phyloP scores from a whole-genome alignment of 2,113 vertebrate species.

The Campylomormyrus numenius region DNA sequence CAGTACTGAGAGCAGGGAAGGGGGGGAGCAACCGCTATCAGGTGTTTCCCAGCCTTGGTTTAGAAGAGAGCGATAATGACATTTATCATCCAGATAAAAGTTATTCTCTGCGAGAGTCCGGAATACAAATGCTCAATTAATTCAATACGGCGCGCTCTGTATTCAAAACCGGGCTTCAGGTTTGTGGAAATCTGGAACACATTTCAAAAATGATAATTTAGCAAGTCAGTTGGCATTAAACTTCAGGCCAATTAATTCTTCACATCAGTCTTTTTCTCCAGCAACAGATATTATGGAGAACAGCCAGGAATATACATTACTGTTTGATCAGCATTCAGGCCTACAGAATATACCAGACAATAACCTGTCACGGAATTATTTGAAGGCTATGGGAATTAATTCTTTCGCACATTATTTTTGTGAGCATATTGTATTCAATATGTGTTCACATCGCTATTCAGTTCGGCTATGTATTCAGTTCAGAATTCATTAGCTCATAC shows the following conservation, averaged over 20 bases:
- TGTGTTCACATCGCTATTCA: not conserved
- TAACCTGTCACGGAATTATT: not conserved
- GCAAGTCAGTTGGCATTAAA: slow-evolving; percentile 12
- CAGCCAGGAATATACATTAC: not conserved
- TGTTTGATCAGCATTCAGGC: slow-evolving; percentile 3
- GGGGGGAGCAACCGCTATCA: not conserved
- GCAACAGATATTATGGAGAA: slow-evolving; percentile 10
- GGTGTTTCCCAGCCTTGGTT: not conserved
- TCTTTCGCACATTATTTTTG: not conserved
- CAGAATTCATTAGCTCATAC: not conserved
- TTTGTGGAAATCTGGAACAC: not conserved
- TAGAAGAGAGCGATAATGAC: slow-evolving; percentile 5
- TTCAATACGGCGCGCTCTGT: not conserved
- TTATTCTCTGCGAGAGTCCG: not conserved
- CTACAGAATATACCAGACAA: not conserved
- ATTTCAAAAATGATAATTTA: slow-evolving; percentile 17
- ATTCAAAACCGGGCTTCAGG: not conserved
- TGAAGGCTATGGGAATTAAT: not conserved
- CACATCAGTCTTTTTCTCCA: not conserved
- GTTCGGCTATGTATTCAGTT: not conserved
- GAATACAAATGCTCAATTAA: slow-evolving; percentile 12
- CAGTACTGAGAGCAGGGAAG: not conserved
- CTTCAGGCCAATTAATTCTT: slow-evolving; percentile 12
- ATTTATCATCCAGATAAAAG: slow-evolving; percentile 14
- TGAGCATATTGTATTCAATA: slow-evolving; percentile 4